phyloP scores from a whole-genome alignment of 2,888 invertebrate species.

The Xanthostigma xanthostigma region DNA sequence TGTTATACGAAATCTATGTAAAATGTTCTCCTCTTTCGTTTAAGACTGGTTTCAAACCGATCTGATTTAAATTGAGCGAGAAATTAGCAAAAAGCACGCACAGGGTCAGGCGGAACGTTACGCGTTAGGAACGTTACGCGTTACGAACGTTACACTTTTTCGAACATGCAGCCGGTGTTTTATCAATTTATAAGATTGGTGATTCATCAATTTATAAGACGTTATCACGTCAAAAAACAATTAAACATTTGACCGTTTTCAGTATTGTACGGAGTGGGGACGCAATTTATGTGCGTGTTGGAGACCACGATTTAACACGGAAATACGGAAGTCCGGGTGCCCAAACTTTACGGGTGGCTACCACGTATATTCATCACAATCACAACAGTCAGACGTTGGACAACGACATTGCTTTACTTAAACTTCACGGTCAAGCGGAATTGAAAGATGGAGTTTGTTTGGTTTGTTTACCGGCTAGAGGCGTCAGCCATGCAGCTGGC shows the following conservation, averaged over 20 bases:
- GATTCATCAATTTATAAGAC: too few species aligned
- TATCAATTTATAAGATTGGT: too few species aligned
- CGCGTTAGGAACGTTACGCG: too few species aligned
- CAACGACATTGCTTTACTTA: constrained; percentile 84
- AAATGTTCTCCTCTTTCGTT: too few species aligned
- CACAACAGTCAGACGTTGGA: constrained; percentile 89
- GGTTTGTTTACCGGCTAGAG: constrained; percentile 78
- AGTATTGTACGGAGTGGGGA: constrained; percentile 90
- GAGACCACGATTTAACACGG: constrained; percentile 80
- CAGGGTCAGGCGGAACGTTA: too few species aligned
- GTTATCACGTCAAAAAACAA: too few species aligned
- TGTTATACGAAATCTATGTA: too few species aligned
- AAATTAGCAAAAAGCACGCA: too few species aligned
- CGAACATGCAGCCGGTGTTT: too few species aligned
- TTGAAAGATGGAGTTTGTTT: constrained; percentile 72
- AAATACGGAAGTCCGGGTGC: constrained; percentile 86
- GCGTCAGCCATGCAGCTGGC: constrained; percentile 77
- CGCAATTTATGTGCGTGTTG: constrained; percentile 83
- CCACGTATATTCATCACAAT: constrained; percentile 90
- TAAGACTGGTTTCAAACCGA: too few species aligned
- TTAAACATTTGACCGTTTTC: constrained; percentile 14
- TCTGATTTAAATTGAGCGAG: too few species aligned
- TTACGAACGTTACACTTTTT: too few species aligned
- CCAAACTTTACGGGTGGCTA: constrained; percentile 78
- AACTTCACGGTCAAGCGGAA: constrained; percentile 78